Conservation (phyloP, 2,888 invertebrate species). For the Congeria kusceri region DNA sequence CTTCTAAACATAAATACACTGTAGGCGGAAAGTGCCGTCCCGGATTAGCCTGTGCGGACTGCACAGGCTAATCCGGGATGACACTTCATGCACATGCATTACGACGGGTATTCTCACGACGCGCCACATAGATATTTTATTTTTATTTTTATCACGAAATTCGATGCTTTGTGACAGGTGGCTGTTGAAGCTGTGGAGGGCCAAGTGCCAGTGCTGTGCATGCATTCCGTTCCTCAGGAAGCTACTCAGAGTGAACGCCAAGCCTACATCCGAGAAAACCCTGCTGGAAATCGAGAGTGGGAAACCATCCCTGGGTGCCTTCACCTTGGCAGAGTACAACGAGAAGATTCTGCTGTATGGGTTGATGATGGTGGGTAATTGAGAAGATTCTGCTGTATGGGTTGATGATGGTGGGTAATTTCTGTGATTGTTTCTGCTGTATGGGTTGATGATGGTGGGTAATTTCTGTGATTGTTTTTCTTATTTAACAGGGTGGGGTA, state of each 20-base stretch:
- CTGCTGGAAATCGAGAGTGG: conserved; percentile 83
- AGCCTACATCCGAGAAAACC: conserved; percentile 55
- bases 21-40: too few relatives aligned
- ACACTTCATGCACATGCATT: too few relatives aligned
- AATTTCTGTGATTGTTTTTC: conserved; percentile 75
- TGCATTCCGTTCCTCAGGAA: conserved; percentile 53
- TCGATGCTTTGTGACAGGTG: conserved; percentile 33
- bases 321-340: conserved; percentile 86
- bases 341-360: conserved; percentile 87
- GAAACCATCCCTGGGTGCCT: conserved; percentile 85
- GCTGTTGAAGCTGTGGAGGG: conserved; percentile 40
- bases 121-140: too few relatives aligned
- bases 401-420: conserved; percentile 85
- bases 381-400: conserved; percentile 86
- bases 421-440: conserved; percentile 82
- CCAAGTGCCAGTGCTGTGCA: conserved; percentile 44
- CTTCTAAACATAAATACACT: too few relatives aligned
- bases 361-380: conserved; percentile 85
- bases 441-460: conserved; percentile 86
- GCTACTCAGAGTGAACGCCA: conserved; percentile 29
- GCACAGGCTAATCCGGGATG: too few relatives aligned
- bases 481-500: not conserved
- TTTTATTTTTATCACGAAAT: too few relatives aligned
- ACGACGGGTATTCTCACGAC: too few relatives aligned
- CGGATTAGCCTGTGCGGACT: too few relatives aligned